Percentiles rank a stretch among this genome's conserved stretches.
These are phyloP conservation scores for Anticlea derivata DNA, from an alignment of 2,888 invertebrate genomes.

Conservation along the genomic window DNA sequence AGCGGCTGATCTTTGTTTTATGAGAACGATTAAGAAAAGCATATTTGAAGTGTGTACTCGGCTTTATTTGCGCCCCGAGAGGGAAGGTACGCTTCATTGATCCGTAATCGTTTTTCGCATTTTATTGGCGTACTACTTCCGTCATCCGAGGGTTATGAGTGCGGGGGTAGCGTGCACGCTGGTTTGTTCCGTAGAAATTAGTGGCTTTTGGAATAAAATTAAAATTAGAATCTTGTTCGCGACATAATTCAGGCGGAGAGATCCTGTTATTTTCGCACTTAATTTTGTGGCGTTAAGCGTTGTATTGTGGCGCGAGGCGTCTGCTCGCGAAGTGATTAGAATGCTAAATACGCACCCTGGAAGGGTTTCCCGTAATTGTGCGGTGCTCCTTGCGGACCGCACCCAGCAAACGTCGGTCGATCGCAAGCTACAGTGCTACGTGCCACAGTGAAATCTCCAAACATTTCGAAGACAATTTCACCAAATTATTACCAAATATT, in stretches of 20 bases:
- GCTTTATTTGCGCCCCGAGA: conserved; percentile 80
- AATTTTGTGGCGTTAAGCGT: conserved; percentile 72
- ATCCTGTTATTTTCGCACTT: conserved; percentile 73
- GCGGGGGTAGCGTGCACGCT: conserved; percentile 45
- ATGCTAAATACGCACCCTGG: conserved; percentile 70
- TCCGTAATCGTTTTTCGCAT: conserved; percentile 82
- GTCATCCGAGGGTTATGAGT: conserved; percentile 69
- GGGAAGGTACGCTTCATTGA: conserved; percentile 81
- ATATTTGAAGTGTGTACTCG: conserved; percentile 83
- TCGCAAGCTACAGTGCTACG: background rate
- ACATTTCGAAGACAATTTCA: background rate
- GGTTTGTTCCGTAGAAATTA: conserved; percentile 60
- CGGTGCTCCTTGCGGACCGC: conserved; percentile 61
- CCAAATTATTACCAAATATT: background rate
- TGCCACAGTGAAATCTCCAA: background rate
- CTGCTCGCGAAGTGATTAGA: conserved; percentile 71
- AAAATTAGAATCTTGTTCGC: conserved; percentile 57
- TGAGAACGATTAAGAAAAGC: conserved; percentile 85
- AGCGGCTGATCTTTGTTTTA: conserved; percentile 82
- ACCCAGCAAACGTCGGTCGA: conserved; percentile 47
- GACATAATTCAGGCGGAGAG: conserved; percentile 60
- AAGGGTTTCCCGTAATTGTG: conserved; percentile 76
- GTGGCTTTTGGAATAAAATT: conserved; percentile 51
- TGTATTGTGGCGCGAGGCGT: conserved; percentile 68
- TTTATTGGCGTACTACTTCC: conserved; percentile 68